Percentiles rank a stretch among this genome's conserved stretches.
These are phyloP conservation scores for Holothuria scabra DNA, from an alignment of 53 echinoderm and acorn worm species.

Conservation along the genomic window DNA sequence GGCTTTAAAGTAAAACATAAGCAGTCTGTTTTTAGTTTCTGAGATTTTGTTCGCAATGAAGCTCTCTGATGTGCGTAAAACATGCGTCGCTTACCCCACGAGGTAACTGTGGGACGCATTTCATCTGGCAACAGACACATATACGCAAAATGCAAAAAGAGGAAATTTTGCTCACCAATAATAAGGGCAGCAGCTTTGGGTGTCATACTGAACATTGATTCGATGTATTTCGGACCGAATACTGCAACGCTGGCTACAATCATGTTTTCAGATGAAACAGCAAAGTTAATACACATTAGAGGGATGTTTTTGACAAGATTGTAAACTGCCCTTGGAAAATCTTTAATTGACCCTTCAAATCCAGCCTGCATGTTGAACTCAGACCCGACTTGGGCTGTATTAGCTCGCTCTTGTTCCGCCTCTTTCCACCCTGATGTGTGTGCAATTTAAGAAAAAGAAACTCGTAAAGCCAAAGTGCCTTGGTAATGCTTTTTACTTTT, in stretches of 20 bases:
- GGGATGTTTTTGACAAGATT: conserved; percentile 85
- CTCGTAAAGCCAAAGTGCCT: no score
- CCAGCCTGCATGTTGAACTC: conserved; percentile 73
- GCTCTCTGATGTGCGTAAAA: no score
- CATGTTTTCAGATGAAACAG: conserved; percentile 70
- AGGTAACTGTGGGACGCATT: no score
- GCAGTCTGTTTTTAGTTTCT: no score
- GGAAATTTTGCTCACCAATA: conserved; percentile 59
- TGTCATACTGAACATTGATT: conserved; percentile 78
- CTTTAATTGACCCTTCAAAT: conserved; percentile 70
- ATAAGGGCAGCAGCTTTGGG: conserved; percentile 76
- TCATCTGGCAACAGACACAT: no score
- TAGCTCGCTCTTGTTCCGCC: conserved; percentile 41
- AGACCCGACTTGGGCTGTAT: conserved; percentile 82
- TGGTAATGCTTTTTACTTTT: no score
- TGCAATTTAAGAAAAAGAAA: no score
- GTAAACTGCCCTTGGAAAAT: conserved; percentile 78
- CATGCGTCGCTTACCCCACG: no score
- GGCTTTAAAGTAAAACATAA: no score
- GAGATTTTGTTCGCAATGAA: no score
- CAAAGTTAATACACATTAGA: conserved; percentile 73
- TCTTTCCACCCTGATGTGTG: conserved; percentile 64
- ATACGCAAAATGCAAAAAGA: background rate
- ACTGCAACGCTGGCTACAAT: conserved; percentile 80
- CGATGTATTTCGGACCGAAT: conserved; percentile 92